These are phyloP conservation scores for Netta rufina DNA, from an alignment of 2,797 vertebrate species.

Conservation along the genomic window DNA sequence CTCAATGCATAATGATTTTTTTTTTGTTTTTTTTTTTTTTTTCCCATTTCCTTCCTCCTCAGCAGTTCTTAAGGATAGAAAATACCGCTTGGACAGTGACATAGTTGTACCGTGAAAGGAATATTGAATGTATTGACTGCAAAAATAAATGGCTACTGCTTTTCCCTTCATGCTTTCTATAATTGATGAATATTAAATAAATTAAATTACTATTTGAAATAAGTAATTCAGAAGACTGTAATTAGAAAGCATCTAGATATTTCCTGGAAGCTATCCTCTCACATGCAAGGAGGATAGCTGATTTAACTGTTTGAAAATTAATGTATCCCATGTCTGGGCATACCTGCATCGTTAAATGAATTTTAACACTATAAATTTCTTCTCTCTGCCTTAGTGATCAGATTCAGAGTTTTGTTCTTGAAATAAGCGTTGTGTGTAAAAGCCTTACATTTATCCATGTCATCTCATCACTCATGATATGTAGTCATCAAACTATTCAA, in stretches of 20 bases:
- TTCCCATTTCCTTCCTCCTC: constrained; percentile 16
- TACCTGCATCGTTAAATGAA: constrained; percentile 2
- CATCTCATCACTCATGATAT: constrained; percentile 50
- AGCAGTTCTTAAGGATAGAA: constrained; percentile 18
- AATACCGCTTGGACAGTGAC: not conserved
- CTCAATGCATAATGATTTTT: not conserved
- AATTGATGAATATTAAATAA: not conserved
- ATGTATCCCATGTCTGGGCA: constrained; percentile 18
- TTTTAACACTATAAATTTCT: constrained; percentile 39
- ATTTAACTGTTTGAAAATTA: constrained; percentile 49
- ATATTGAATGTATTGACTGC: constrained; percentile 14
- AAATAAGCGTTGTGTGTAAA: constrained; percentile 58
- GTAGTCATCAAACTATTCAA: constrained; percentile 66
- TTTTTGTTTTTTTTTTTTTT: not conserved
- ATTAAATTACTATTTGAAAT: constrained; percentile 13
- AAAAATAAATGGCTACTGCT: constrained; percentile 22
- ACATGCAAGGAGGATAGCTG: not conserved
- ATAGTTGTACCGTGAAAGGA: not conserved
- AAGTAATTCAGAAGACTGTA: constrained; percentile 19
- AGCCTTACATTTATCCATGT: constrained; percentile 52
- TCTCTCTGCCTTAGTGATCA: constrained; percentile 47
- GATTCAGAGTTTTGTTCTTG: constrained; percentile 55
- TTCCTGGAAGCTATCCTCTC: not conserved
- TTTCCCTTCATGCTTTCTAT: not conserved
- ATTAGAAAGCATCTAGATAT: not conserved